These are phyloP conservation scores for Stenopsyche tienmushanensis DNA, from an alignment of 1,140 invertebrate genomes.

Conservation along the genomic window DNA sequence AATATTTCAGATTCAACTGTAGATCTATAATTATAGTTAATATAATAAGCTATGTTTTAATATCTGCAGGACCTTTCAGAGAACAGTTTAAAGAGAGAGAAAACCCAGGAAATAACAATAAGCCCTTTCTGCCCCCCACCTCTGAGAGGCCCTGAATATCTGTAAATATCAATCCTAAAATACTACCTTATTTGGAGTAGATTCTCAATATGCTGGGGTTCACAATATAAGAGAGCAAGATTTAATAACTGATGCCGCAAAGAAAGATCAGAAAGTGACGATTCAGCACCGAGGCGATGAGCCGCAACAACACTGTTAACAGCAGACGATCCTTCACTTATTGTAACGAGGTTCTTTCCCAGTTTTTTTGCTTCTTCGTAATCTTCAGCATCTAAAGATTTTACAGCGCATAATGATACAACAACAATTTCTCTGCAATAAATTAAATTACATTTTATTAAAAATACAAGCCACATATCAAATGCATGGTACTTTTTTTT, in stretches of 20 bases:
- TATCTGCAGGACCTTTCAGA: too few relatives aligned
- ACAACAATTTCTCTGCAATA: constrained; percentile 32
- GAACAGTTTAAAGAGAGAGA: too few relatives aligned
- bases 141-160: too few relatives aligned
- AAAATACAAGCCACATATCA: not conserved
- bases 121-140: too few relatives aligned
- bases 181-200: constrained; percentile 33
- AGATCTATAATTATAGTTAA: constrained; percentile 28
- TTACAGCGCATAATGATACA: constrained; percentile 37
- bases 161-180: not conserved
- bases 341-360: constrained; percentile 17
- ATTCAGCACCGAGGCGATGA: constrained; percentile 25
- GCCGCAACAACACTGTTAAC: constrained; percentile 18
- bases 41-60: too few relatives aligned
- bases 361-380: constrained; percentile 27
- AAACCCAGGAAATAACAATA: too few relatives aligned
- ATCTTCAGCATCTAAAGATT: constrained; percentile 33
- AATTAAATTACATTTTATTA: constrained; percentile 8
- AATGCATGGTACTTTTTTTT: too few relatives aligned
- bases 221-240: constrained; percentile 33
- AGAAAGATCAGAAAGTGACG: constrained; percentile 5
- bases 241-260: constrained; percentile 30
- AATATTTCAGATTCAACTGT: constrained; percentile 37
- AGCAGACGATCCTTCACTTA: constrained; percentile 11
- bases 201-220: constrained; percentile 32